A percentile compares a stretch with the other conserved stretches of the same genome.
These are phyloP conservation scores for Phortica variegata DNA, from an alignment of 1,140 invertebrate genomes.

Conservation along the genomic window DNA sequence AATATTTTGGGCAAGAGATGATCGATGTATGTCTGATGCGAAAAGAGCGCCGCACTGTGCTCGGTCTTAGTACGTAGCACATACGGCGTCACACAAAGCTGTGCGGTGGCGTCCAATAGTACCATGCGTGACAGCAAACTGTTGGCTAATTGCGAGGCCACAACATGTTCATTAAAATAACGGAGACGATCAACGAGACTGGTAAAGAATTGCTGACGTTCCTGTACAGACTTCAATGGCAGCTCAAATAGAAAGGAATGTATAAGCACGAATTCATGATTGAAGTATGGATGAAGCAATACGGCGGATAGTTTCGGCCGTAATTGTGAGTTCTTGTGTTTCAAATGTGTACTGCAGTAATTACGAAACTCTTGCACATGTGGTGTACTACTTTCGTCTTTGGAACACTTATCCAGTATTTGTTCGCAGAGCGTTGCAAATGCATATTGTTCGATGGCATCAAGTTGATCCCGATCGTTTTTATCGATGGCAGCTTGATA, in stretches of 20 bases:
- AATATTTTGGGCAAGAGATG: conserved; percentile 72
- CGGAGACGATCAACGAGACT: conserved; percentile 66
- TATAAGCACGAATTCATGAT: conserved; percentile 79
- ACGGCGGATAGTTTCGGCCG: conserved; percentile 66
- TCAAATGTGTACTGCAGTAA: conserved; percentile 66
- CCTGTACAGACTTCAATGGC: conserved; percentile 72
- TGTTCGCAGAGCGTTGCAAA: conserved; percentile 78
- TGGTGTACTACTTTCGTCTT: conserved; percentile 41
- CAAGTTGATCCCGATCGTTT: conserved; percentile 26
- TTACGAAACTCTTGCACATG: conserved; percentile 68
- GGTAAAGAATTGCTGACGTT: conserved; percentile 76
- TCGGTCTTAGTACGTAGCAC: conserved; percentile 71
- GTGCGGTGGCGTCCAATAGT: conserved; percentile 75
- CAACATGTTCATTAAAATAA: conserved; percentile 72
- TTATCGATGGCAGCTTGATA: conserved; percentile 68
- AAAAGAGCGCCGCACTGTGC: conserved; percentile 60
- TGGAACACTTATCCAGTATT: conserved; percentile 63
- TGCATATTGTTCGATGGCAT: conserved; percentile 74
- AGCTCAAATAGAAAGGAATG: conserved; percentile 79
- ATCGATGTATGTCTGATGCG: conserved; percentile 65
- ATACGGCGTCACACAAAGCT: conserved; percentile 71
- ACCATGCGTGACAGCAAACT: conserved; percentile 79
- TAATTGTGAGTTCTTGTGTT: conserved; percentile 62
- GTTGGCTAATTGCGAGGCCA: conserved; percentile 74
- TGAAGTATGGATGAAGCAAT: conserved; percentile 73